Base-by-base conservation (phyloP, 2,888 invertebrate genomes). In the Protophormia terraenovae region DNA sequence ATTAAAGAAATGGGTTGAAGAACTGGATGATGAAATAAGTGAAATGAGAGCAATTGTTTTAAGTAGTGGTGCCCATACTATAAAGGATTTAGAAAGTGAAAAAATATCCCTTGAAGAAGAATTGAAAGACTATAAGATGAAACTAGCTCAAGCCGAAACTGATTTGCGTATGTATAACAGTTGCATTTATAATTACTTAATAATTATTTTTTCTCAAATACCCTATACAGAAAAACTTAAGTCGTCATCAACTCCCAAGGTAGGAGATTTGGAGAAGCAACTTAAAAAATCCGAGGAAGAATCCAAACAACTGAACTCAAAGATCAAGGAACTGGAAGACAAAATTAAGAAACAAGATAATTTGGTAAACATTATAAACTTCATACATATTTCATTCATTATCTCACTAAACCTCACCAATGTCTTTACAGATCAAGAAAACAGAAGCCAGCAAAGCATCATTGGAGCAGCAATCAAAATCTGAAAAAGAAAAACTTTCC, bases 21-120 rank as follows among this genome's bases (percentile, higher is more conserved):
- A 98, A 87, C 93, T 98, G 88, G 98, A 98, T 93, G 96, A 95
- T 90, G 98, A 98, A 94, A 96, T 97, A 87, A 95, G 96, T 32
- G 91, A 92, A 79, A 90, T 93, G 90, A 89, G 93, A 69, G 91
- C 90, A 7, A 89, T 92, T 79, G 88, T 94, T 90, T 88, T 93
- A 88, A 89, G 93, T 86, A 88, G 90, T 92, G 89, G 91, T 88
- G 87, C 88, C 86, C 86, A 92, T 89, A 89, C 94, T 93, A 88
- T 93, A 88, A 87, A 95, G 94, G 91, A 94, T 79, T 91, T 95
- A 29, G 95, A 95, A 88, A 94, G 95, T 82, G 96, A 95, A 87
- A 96, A 95, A 88, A 94, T 94, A 84, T 93, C 93, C 72, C 90
- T 96, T 93, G 90, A 94, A 93, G 92, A 94, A 93, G 91, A 96